A percentile compares a stretch with the other conserved stretches of the same genome.
Evolutionary conservation across 2,113 vertebrate genomes (phyloP).

Genomic region (Phalacrocorax aristotelis): DNA sequence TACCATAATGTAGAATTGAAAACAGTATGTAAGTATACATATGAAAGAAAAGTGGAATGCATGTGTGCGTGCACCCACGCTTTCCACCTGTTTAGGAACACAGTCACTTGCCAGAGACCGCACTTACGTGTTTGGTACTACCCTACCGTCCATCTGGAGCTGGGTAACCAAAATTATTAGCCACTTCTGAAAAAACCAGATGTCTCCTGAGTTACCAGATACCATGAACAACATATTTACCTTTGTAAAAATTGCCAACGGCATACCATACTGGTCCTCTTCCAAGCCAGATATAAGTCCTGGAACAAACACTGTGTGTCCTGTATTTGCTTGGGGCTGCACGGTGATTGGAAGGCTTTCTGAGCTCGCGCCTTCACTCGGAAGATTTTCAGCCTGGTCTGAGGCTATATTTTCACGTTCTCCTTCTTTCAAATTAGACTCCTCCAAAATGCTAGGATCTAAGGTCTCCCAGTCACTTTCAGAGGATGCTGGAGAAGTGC

Average conservation of each 20-base stretch:
- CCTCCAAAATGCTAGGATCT: constrained; percentile 87
- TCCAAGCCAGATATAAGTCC: constrained; percentile 91
- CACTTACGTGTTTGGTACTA: background rate
- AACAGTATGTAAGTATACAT: background rate
- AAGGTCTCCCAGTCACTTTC: constrained; percentile 98
- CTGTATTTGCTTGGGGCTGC: constrained; percentile 79
- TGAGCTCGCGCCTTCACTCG: constrained; percentile 52
- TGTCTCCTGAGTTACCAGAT: background rate
- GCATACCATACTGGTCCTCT: constrained; percentile 92
- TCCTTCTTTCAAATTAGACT: constrained; percentile 67
- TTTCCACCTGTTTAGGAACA: background rate
- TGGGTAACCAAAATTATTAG: background rate
- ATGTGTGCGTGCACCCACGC: rapidly evolving
- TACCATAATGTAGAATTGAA: rapidly evolving
- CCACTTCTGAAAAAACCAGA: background rate
- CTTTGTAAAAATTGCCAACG: constrained; percentile 94
- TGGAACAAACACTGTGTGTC: constrained; percentile 74
- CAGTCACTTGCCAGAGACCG: background rate
- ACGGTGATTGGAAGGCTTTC: constrained; percentile 84
- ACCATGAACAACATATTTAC: constrained; percentile 62
- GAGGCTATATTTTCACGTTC: constrained; percentile 13
- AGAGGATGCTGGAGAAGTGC: constrained; percentile 83
- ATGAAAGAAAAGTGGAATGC: background rate
- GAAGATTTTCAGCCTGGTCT: constrained; percentile 57
- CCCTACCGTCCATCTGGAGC: background rate